Conservation (phyloP, 1,140 invertebrate species). For the Ridgeia piscesae region DNA sequence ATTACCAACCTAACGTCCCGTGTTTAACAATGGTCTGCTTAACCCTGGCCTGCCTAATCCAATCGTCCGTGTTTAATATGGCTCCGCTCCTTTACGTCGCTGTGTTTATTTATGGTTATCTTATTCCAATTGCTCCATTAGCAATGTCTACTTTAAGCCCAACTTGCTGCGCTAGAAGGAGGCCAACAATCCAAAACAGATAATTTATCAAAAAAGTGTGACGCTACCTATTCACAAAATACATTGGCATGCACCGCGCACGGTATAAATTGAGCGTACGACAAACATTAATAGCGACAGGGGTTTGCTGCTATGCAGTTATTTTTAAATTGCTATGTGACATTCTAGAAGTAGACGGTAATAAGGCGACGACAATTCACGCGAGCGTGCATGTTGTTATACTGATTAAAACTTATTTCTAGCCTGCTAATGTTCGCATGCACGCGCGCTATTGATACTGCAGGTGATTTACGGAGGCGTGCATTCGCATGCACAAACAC, state of each 20-base stretch:
- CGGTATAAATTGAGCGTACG: too few relatives aligned
- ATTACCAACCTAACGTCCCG: neutral
- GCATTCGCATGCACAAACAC: neutral
- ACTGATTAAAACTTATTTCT: constrained; percentile 1
- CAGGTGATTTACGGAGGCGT: neutral
- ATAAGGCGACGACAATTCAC: neutral
- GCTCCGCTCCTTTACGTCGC: neutral
- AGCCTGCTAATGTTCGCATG: neutral
- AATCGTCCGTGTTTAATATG: neutral
- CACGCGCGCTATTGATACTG: neutral
- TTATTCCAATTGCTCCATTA: neutral
- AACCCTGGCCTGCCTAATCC: neutral
- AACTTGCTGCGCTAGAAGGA: neutral
- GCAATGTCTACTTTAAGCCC: neutral
- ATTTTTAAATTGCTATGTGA: neutral
- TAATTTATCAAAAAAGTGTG: too few relatives aligned
- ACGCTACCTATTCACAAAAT: too few relatives aligned
- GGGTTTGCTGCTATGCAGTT: neutral
- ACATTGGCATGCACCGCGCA: too few relatives aligned
- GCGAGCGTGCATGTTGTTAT: neutral
- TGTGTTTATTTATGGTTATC: neutral
- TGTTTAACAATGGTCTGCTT: neutral
- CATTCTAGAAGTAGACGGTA: neutral
- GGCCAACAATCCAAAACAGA: too few relatives aligned
- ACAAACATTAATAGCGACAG: too few relatives aligned